Evolutionary conservation across 2,797 vertebrate genomes (phyloP), one percentile per base, ranked within the genome.

Genomic region (Dipus sagitta): DNA sequence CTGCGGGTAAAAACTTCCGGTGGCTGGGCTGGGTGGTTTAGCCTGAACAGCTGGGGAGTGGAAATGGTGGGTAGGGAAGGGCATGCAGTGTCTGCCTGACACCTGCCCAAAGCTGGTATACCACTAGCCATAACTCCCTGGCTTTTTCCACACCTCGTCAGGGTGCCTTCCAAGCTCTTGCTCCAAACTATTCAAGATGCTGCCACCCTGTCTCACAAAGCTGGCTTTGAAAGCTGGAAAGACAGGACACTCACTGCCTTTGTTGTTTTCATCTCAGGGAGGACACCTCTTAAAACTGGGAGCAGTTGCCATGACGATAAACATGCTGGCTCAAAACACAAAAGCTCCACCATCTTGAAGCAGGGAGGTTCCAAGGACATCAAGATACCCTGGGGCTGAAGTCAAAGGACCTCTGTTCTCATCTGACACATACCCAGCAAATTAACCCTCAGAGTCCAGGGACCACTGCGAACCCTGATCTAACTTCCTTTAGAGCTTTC

Each of bases 221-320:
- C 38, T 74, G 67, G 70, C 92, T 93, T 96, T 95, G 76, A 94
- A 95, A 95, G 34, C 68, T 28, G 12, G 67, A 93, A 93, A 0
- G 58, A 75, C 92, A 84, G 8, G 75, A 92, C 92, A 89, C 96
- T 62, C 93, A 89, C 96, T 62, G 70, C 89, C 82, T 96, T 91
- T 93, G 96, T 96, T 96, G 86, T 93, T 93, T 95, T 96, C 96
- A 95, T 97, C 95, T 96, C 23, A 94, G 79, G 62, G 95, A 97
- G 94, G 70, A 94, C 47, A 76, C 21, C 21, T 81, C 85, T 96
- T 92, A 95, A 94, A 96, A 95, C 96, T 92, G n/a, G 97, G 86
- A 98, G 96, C 93, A 95, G 95, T 98, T 97, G 96, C 97, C 97
- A 98, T 98, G 97, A 97, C 93, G 79, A 98, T 93, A 94, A 97